phyloP scores from a whole-genome alignment of 2,797 vertebrate genomes.

The Orientallactaga sibirica region DNA sequence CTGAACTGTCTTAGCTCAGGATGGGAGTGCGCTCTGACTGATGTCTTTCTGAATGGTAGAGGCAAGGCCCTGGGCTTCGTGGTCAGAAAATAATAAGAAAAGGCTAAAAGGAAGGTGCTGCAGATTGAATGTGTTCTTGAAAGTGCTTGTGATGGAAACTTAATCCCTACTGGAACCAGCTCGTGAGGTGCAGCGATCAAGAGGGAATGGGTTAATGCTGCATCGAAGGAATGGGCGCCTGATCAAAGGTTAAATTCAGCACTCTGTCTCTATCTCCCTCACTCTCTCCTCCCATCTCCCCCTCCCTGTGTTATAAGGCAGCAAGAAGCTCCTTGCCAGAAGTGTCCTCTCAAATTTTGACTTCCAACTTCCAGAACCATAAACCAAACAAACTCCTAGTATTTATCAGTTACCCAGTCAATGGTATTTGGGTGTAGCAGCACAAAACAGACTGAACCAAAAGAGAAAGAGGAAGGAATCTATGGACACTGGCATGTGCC shows the following conservation, averaged over 20 bases:
- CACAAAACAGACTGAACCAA: not conserved
- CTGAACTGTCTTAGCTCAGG: not conserved
- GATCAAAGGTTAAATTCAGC: too few species aligned
- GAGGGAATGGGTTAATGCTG: not conserved
- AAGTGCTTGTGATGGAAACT: not conserved
- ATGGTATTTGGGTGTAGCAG: not conserved
- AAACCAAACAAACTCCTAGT: not conserved
- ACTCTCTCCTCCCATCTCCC: not conserved
- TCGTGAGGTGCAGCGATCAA: not conserved
- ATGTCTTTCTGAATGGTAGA: not conserved
- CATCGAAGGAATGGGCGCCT: not conserved
- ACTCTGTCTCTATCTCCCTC: not conserved
- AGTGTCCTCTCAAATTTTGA: not conserved
- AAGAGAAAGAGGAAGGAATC: not conserved
- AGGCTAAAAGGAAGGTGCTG: not conserved
- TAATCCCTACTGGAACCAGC: not conserved
- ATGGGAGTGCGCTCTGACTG: not conserved
- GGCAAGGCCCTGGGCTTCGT: not conserved
- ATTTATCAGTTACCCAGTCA: not conserved
- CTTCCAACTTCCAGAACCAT: not conserved
- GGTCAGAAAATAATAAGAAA: constrained; percentile 49
- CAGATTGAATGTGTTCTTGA: not conserved
- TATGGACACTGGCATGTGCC: not conserved
- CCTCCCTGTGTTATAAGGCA: not conserved
- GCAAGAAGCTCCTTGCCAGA: not conserved